A percentile compares a stretch with the other conserved stretches of the same genome.
Conservation (phyloP, 2,113 vertebrate genomes). For the Vireo altiloquus region DNA sequence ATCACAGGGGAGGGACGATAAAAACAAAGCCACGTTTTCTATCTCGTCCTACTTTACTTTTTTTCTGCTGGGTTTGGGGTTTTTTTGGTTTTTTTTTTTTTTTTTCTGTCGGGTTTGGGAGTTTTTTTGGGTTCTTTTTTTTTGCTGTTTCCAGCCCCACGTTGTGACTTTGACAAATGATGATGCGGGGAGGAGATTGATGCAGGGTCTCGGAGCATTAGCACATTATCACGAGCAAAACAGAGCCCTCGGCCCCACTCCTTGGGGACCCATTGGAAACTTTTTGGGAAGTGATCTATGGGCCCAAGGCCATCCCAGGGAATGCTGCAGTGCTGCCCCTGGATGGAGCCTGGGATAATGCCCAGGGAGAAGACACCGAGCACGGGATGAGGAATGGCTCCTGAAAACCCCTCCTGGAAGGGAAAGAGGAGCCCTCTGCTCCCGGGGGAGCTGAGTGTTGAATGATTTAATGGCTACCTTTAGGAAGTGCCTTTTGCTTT, state of each 20-base stretch:
- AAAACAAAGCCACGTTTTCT: slow-evolving; percentile 63
- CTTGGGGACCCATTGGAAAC: slow-evolving; percentile 69
- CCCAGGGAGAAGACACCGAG: slow-evolving; percentile 70
- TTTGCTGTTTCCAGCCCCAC: slow-evolving; percentile 12
- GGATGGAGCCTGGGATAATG: slow-evolving; percentile 27
- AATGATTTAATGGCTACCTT: slow-evolving; percentile 83
- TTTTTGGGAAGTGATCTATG: slow-evolving; percentile 71
- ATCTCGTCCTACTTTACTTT: not conserved
- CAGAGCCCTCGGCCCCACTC: slow-evolving; percentile 59
- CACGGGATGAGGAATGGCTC: slow-evolving; percentile 59
- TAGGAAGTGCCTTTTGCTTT: slow-evolving; percentile 81
- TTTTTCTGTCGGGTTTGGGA: not conserved
- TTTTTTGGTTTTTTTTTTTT: too few relatives aligned
- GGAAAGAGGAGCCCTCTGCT: slow-evolving; percentile 67
- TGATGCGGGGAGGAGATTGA: slow-evolving; percentile 68
- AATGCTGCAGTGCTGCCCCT: not conserved
- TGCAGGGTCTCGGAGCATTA: slow-evolving; percentile 75
- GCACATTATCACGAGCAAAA: slow-evolving; percentile 80
- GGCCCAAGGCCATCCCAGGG: slow-evolving; percentile 56
- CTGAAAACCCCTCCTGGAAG: slow-evolving; percentile 65
- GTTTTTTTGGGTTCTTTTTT: not conserved
- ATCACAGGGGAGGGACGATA: slow-evolving; percentile 19
- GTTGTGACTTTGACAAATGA: slow-evolving; percentile 80
- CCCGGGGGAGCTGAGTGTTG: slow-evolving; percentile 55
- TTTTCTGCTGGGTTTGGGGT: not conserved